Evolutionary conservation across 2,113 vertebrate genomes (phyloP), one percentile per base, ranked within the genome.

Genomic region (Mixornis gularis): DNA sequence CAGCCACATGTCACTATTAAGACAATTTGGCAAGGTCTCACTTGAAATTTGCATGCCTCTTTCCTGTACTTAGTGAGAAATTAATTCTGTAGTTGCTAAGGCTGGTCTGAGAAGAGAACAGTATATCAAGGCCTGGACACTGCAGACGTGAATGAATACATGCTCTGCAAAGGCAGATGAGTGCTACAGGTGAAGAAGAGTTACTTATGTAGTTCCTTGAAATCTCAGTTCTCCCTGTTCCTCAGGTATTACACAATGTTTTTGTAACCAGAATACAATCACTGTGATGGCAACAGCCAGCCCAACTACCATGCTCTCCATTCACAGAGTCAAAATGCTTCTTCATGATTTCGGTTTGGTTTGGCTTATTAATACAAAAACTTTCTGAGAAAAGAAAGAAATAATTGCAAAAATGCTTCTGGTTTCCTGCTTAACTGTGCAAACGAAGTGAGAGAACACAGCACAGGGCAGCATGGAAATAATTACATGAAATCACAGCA

Each of bases 291-390:
- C 12, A 82, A 26, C 41, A 66, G 56, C 56, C 82, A 85, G 30
- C 38, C 44, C 20, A 65, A 0, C n/a, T 48, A 22, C 41, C 4
- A 2, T 3, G 27, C 25, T 70, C 27, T 66, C 22, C 30, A 32
- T 5, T 27, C 51, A 74, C 22, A 64, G 3, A 2, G n/a, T 4
- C 26, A 84, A 73, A 65, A 60, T 17, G 30, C 6, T 53, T 26
- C 4, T 62, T 30, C 4, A 36, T 44, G 22, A 26, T 18, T 43
- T 68, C 0, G 0, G 52, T 59, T 52, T 34, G 27, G 13, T 74
- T 73, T 46, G 68, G 25, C 41, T 60, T 20, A 55, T 24, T 51
- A 55, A 79, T 27, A 62, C 1, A 82, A 58, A 78, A 65, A 6
- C 7, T n/a, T 65, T 40, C 14, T n/a, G 17, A 48, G 18, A 52